Base-by-base conservation (phyloP, 2,113 vertebrate genomes). In the Atractosteus spatula region DNA sequence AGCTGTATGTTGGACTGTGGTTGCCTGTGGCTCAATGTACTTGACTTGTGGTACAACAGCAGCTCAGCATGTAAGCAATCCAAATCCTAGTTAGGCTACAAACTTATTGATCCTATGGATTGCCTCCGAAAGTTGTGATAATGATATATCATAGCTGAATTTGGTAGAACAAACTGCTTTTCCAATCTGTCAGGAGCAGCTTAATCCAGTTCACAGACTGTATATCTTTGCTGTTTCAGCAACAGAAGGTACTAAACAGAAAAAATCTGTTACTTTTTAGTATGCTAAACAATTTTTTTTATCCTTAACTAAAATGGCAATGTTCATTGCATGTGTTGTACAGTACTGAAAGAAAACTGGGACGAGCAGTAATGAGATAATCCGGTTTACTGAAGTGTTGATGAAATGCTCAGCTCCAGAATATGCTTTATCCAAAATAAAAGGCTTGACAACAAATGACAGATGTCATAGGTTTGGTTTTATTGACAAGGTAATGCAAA, bases 91-190 rank as follows among this genome's bases (percentile, higher is more conserved):
- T 89, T 88, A 90, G 86, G 88, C 85, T 87, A 88, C 90, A 90
- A 90, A 93, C 85, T 81, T 90, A 94, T 93, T 91, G 92, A 94
- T 93, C 89, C 79, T 84, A 93, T 92, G 86, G 92, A 92, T 92
- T 92, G 90, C 87, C 86, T 89, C 89, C 89, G 85, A 93, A 93
- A 93, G 91, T 92, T 91, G 91, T 85, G 87, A 93, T 94, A 94
- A 92, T 93, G 90, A 94, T 92, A 92, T 89, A 92, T 92, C 89
- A 91, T 89, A 85, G 87, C 80, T 75, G 86, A 89, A 91, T 93
- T 90, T 92, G 84, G 85, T 82, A 80, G 86, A 89, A 90, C 87
- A 86, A 84, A 82, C 89, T 85, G 88, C 86, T 88, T 72, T 76
- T 54, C 70, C 70, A 73, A 73, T 76, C 69, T 62, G 55, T 76